Conservation (phyloP, 1,140 invertebrate genomes). For the Wasmannia auropunctata region DNA sequence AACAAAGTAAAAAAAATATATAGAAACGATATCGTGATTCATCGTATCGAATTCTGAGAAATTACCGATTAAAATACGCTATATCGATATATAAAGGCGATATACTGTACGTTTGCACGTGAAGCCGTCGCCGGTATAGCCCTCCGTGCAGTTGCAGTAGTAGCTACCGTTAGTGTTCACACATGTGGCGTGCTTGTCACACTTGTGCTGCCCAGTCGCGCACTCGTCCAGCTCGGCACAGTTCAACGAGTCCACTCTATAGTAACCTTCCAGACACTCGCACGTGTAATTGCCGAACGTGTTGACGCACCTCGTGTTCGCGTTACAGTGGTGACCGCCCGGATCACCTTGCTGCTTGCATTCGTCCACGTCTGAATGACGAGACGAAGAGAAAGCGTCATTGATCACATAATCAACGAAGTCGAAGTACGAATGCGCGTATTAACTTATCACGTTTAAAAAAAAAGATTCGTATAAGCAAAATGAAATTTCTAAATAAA, state of each 20-base stretch:
- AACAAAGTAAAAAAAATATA: neutral
- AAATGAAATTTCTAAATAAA: neutral
- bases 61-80: neutral
- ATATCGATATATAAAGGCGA: neutral
- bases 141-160: constrained; percentile 92
- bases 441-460: neutral
- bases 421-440: neutral
- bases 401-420: neutral
- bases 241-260: constrained; percentile 91
- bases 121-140: constrained; percentile 94
- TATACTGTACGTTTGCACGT: constrained; percentile 89
- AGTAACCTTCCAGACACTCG: constrained; percentile 93
- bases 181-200: constrained; percentile 92
- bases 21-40: neutral
- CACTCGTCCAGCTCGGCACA: constrained; percentile 94
- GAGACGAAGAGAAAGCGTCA: neutral
- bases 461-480: neutral
- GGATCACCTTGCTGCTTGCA: constrained; percentile 90
- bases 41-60: neutral
- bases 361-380: constrained; percentile 91
- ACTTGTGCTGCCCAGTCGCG: constrained; percentile 88
- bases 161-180: constrained; percentile 95
- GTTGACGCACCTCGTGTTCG: constrained; percentile 93
- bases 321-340: constrained; percentile 92
- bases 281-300: constrained; percentile 92